phyloP scores from a whole-genome alignment of 2,888 invertebrate species.

The Euspilapteryx auroguttella region DNA sequence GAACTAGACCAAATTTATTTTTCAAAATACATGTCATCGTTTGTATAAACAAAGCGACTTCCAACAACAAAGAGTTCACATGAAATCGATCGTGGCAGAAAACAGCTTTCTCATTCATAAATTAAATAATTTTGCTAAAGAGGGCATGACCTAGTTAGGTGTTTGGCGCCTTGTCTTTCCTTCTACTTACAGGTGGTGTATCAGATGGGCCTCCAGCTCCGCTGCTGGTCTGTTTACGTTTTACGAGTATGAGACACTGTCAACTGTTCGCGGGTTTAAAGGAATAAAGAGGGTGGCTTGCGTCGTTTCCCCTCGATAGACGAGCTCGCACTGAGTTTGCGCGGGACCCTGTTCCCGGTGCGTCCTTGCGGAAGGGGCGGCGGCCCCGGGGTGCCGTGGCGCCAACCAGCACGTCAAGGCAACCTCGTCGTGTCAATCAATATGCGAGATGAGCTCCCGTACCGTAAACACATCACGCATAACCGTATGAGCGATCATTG shows the following conservation, averaged over 20 bases:
- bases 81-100: conserved; percentile 10
- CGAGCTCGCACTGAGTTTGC: conserved; percentile 51
- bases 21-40: no score
- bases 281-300: no score
- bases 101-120: conserved; percentile 37
- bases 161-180: no score
- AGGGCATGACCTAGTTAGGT: conserved; percentile 46
- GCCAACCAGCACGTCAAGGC: conserved; percentile 36
- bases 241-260: no score
- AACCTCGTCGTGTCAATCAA: conserved; percentile 57
- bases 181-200: no score
- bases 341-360: conserved; percentile 45
- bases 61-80: conserved; percentile 7
- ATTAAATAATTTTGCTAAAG: conserved; percentile 31
- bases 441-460: conserved; percentile 43
- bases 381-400: conserved; percentile 41
- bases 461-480: no score
- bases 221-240: no score
- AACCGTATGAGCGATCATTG: no score
- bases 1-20: no score
- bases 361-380: conserved; percentile 54
- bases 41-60: no score
- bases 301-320: conserved; percentile 10
- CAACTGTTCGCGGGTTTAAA: no score
- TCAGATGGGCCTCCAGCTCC: no score